Conservation (phyloP, 30 jellyfish, hydroid and myxozoan genomes). For the Aurelia sp. region DNA sequence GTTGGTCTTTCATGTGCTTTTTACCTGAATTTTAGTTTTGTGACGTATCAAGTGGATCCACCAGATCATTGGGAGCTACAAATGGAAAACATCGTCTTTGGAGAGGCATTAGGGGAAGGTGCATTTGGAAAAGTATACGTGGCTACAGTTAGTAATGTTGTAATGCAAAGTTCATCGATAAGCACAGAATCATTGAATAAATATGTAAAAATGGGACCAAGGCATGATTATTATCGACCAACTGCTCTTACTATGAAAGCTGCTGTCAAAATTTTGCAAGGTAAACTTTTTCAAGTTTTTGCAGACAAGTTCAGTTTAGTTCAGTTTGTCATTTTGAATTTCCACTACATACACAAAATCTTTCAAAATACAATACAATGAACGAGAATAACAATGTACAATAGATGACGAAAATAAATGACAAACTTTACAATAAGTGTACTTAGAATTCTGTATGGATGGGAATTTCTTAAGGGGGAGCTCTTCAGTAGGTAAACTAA, state of each 20-base stretch:
- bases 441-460: too few relatives aligned
- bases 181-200: not conserved
- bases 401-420: too few relatives aligned
- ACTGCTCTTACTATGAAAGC: constrained; percentile 41
- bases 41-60: constrained; percentile 6
- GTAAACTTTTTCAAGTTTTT: constrained; percentile 9
- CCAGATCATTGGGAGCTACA: constrained; percentile 84
- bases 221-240: not conserved
- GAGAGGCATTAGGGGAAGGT: constrained; percentile 87
- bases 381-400: too few relatives aligned
- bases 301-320: too few relatives aligned
- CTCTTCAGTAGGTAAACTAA: too few relatives aligned
- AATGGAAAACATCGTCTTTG: constrained; percentile 63
- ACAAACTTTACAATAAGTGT: too few relatives aligned
- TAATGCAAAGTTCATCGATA: constrained; percentile 3
- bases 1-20: not conserved
- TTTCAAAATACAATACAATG: too few relatives aligned
- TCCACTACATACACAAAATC: too few relatives aligned
- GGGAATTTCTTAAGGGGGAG: too few relatives aligned
- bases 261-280: constrained; percentile 79
- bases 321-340: too few relatives aligned
- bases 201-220: constrained; percentile 5
- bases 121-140: constrained; percentile 91
- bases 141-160: constrained; percentile 62
- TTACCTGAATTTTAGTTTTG: not conserved